Base-by-base conservation (phyloP, 2,797 vertebrate genomes). In the Carduelis carduelis region DNA sequence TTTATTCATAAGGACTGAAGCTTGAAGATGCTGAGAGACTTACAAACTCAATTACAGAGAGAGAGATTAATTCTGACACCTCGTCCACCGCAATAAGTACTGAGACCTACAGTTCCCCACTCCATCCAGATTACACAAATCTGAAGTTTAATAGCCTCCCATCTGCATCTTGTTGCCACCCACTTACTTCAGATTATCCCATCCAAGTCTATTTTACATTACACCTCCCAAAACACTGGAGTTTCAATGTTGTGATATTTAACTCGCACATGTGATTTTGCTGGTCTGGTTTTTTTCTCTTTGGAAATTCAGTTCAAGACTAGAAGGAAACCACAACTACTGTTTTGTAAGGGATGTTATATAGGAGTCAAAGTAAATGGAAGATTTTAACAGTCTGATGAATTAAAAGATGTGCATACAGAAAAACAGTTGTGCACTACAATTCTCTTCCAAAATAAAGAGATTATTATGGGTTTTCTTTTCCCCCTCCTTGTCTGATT, bases 51-150 rank as follows among this genome's bases (percentile, higher is more conserved):
- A 61, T 93, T 90, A 96, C 34, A 84, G 80, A 71, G 52, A 61
- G 43, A 64, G 49, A 88, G 74, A 97, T 94, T 90, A 95, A 93
- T 93, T 93, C 70, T 93, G 91, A 95, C 91, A 94, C 77, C 63
- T 91, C 23, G 4, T 94, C 85, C 89, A 79, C 66, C 1, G 1
- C 77, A 72, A 39, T 86, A 96, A 95, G 47, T 75, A 79, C 50
- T 2, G 32, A 87, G 91, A 89, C 84, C 91, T 92, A 57, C 77
- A 70, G 74, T 53, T 94, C 78, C 41, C 83, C 72, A 28, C 30
- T 92, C 49, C 63, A 89, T 79, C 77, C 88, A 92, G 90, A 90
- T 90, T 70, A 92, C 65, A 86, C 34, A 90, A 52, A 72, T 66
- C n/a, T 87, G 44, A 95, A 92, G 81, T 82, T 86, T 90, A 94